Conservation (phyloP, 2,797 vertebrate species). For the Octomys mimax region DNA sequence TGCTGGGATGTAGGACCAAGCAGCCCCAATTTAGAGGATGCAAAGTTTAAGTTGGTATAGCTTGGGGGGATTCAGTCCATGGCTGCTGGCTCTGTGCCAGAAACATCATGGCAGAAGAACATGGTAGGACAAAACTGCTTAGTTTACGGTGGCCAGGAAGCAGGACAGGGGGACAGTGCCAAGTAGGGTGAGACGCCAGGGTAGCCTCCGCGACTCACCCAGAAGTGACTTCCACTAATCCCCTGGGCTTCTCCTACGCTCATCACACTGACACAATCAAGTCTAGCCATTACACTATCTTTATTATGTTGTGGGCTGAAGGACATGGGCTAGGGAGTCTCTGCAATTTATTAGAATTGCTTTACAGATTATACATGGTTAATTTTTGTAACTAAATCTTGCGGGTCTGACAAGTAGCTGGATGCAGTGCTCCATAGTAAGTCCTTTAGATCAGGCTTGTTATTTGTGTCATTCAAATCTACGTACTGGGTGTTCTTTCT, state of each 20-base stretch:
- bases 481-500: conserved; percentile 39
- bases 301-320: conserved; percentile 11
- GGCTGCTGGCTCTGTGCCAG: not conserved
- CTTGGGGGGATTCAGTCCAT: not conserved
- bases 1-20: not conserved
- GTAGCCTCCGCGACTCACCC: not conserved
- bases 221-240: not conserved
- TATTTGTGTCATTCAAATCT: conserved; percentile 29
- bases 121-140: not conserved
- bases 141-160: not conserved
- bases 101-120: not conserved
- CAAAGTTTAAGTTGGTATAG: too few species aligned
- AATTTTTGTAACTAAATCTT: conserved; percentile 45
- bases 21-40: not conserved
- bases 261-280: not conserved
- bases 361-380: not conserved
- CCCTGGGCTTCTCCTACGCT: not conserved
- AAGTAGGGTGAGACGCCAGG: not conserved
- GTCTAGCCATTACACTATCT: not conserved
- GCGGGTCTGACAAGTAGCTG: conserved; percentile 28
- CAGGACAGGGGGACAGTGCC: not conserved
- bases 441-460: conserved; percentile 10
- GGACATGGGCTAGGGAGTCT: not conserved
- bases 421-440: conserved; percentile 9
- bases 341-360: conserved; percentile 17